Evolutionary conservation across 92 coral and sea anemone species (phyloP), one percentile per base, ranked within the genome.

Genomic region (Phymanthus crucifer): DNA sequence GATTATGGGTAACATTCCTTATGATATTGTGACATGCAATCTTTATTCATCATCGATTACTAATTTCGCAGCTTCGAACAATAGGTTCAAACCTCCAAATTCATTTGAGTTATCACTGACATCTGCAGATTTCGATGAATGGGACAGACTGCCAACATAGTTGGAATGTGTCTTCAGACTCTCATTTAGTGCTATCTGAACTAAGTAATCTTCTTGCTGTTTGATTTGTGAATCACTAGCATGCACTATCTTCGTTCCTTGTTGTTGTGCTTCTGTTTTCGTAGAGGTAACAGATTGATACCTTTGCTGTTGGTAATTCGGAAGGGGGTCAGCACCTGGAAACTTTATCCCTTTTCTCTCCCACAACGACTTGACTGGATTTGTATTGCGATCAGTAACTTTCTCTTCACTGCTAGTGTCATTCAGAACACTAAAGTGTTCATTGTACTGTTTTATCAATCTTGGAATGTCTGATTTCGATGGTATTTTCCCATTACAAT

Each of bases 321-420:
- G 83, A 26, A 31, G 65, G 56, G 58, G 31, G 13, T 74, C 80
- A 17, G 47, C 34, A 23, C 85, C 89, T 1, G 84, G 89, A 79
- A 85, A 85, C 32, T 36, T 79, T 8, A 85, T 66, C 31, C 80
- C 89, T 69, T 71, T 85, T 47, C 6, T 71, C 70, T 79, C 85
- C 85, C 89, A 85, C n/a, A 85, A 72, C 34, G 66, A 26, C 71
- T 79, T 70, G 37, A 79, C 85, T 32, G 82, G 81, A 74, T 80
- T 79, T 18, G 73, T 68, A 75, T 48, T 11, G 4, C 9, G 58
- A 2, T 3, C 12, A 43, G 34, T 5, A 45, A 8, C 2, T 40
- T 27, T 73, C 45, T 45, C 35, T 26, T 73, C 61, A 21, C 74
- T 36, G 5, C 47, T 70, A 70, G 1, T 35, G 74, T 43, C 26